Evolutionary conservation across 2,113 vertebrate genomes (phyloP).

Genomic region (Bambusicola thoracicus): DNA sequence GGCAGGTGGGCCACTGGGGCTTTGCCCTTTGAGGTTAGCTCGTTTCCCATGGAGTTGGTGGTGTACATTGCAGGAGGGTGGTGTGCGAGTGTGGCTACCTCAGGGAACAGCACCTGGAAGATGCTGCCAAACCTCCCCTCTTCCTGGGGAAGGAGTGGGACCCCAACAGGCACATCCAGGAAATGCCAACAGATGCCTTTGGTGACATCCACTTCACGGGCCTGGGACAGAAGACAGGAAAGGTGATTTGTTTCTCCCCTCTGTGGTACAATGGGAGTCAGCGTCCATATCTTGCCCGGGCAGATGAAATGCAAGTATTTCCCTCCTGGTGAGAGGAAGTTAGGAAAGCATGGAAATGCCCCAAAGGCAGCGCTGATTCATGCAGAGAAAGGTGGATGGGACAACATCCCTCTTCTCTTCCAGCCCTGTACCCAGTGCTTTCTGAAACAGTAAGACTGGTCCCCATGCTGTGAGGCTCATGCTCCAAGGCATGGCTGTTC

Average conservation of each 20-base stretch:
- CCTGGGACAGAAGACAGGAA: slow-evolving; percentile 82
- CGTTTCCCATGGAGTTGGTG: rapidly evolving
- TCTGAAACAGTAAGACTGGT: background rate
- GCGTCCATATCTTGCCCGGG: background rate
- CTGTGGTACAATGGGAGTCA: background rate
- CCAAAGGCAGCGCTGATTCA: background rate
- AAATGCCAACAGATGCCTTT: slow-evolving; percentile 90
- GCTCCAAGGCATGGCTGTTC: background rate
- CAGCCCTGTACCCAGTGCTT: background rate
- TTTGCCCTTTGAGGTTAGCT: background rate
- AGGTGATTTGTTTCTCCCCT: slow-evolving; percentile 75
- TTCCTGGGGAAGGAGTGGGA: slow-evolving; percentile 83
- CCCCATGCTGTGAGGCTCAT: background rate
- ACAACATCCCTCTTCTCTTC: background rate
- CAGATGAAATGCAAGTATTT: rapidly evolving
- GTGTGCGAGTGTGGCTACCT: slow-evolving; percentile 88
- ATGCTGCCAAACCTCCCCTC: slow-evolving; percentile 78
- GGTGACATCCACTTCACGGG: slow-evolving; percentile 88
- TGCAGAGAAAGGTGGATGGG: background rate
- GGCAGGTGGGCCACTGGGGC: background rate
- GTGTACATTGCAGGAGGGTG: slow-evolving; percentile 71
- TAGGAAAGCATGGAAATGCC: background rate
- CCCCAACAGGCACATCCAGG: slow-evolving; percentile 79
- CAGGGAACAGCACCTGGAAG: slow-evolving; percentile 79
- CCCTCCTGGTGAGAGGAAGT: background rate